Base-by-base conservation (phyloP, 2,888 invertebrate genomes). In the Microchrysa polita region DNA sequence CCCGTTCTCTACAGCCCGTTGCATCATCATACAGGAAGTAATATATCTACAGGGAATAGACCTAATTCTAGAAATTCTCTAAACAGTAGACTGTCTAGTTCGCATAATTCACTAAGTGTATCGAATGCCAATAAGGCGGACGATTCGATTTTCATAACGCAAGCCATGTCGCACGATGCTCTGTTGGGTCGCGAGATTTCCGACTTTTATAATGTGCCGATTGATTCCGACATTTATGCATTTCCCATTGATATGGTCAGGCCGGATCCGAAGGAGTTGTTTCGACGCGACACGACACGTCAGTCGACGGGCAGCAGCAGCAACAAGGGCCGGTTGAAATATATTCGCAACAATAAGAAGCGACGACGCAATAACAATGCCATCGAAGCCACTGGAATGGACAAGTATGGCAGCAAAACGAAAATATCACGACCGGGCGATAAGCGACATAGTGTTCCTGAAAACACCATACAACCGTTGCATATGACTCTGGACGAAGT, bases 401-500 rank as follows among this genome's bases (percentile, higher is more conserved):
- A 78, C 72, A 74, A 79, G 74, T 74, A 76, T 76, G 55, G 77
- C 2, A 73, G 73, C 23, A 76, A 76, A 73, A 55, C 44, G 27
- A 65, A 57, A 57, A 27, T 73, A 23, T 65, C 65, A 40, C 63
- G 67, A 69, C 79, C 75, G 74, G 84, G 82, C 52, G 86, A 86
- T 22, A 92, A 92, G 83, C 87, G 92, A 73, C 90, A 91, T 80
- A 92, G 92, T 79, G 88, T 92, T 73, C 90, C 90, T 0, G 90
- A 89, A 76, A 88, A 88, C 67, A 88, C 88, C 73, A 88, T 88
- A 1, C 94, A 94, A 81, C 92, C 92, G 1, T 89, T 94, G 76
- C 94, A 94, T 82, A 91, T 94, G 90, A 94, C 94, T 10, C 85
- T 95, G 74, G 91, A 93, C 79, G 94, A 94, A 85, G 93, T 94